Conservation (phyloP, 2,113 vertebrate genomes). For the Gobius niger region DNA sequence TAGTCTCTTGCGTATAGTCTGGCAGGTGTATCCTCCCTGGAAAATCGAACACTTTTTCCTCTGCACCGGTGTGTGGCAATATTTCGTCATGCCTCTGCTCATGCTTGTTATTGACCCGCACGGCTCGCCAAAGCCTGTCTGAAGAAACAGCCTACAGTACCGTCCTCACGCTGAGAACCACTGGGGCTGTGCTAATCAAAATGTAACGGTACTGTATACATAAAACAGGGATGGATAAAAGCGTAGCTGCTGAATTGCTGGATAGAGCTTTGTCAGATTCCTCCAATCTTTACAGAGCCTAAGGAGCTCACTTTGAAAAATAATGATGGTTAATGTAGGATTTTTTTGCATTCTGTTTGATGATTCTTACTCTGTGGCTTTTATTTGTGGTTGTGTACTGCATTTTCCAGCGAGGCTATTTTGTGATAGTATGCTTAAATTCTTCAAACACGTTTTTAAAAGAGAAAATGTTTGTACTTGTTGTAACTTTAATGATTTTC, state of each 20-base stretch:
- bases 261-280: not conserved
- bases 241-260: not conserved
- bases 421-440: no score
- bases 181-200: not conserved
- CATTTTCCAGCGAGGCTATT: no score
- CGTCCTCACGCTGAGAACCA: not conserved
- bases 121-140: not conserved
- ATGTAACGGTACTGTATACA: slow-evolving; percentile 6
- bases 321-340: not conserved
- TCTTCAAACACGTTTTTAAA: no score
- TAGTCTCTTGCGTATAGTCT: not conserved
- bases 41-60: slow-evolving; percentile 1
- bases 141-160: not conserved
- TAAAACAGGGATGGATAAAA: not conserved
- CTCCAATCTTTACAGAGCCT: not conserved
- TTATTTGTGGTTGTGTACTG: not conserved
- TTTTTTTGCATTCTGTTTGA: not conserved
- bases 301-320: not conserved
- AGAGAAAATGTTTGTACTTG: not conserved
- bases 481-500: not conserved
- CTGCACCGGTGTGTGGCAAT: not conserved
- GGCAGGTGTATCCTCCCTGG: not conserved
- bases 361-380: not conserved
- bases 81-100: not conserved
- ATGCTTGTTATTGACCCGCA: slow-evolving; percentile 11